phyloP scores from a whole-genome alignment of 2,113 vertebrate genomes.

The Pelusios castaneus region DNA sequence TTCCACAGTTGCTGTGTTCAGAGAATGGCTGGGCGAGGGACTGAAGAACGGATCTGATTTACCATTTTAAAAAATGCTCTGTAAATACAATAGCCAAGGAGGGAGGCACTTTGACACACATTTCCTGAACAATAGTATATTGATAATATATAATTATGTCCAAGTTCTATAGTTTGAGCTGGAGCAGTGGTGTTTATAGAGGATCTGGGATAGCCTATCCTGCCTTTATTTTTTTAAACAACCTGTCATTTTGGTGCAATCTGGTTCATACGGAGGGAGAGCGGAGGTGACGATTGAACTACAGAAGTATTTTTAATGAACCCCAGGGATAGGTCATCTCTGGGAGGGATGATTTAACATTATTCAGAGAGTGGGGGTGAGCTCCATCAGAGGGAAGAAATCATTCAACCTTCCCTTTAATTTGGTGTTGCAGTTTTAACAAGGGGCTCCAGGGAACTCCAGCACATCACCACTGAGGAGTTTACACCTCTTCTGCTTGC shows the following conservation, averaged over 20 bases:
- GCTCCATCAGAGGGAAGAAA: neutral
- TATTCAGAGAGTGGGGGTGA: neutral
- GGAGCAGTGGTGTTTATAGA: neutral
- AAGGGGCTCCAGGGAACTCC: neutral
- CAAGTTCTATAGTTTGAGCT: accelerated
- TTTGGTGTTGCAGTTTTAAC: neutral
- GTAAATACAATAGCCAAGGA: neutral
- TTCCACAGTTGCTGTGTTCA: neutral
- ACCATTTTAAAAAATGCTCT: neutral
- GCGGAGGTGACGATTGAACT: neutral
- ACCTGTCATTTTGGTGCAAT: constrained; percentile 41
- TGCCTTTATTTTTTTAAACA: neutral
- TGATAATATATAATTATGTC: accelerated
- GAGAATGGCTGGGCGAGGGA: neutral
- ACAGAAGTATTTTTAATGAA: constrained; percentile 41
- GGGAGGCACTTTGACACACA: accelerated
- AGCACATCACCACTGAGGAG: neutral
- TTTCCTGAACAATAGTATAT: neutral
- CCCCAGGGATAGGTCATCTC: neutral
- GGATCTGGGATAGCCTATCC: neutral
- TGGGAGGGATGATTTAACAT: neutral
- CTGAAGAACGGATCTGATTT: neutral
- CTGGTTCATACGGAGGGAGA: neutral
- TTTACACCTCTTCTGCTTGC: neutral
- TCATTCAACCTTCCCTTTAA: neutral